These are phyloP conservation scores for Acanthiza pusilla DNA, from an alignment of 2,797 vertebrate genomes.

Conservation along the genomic window DNA sequence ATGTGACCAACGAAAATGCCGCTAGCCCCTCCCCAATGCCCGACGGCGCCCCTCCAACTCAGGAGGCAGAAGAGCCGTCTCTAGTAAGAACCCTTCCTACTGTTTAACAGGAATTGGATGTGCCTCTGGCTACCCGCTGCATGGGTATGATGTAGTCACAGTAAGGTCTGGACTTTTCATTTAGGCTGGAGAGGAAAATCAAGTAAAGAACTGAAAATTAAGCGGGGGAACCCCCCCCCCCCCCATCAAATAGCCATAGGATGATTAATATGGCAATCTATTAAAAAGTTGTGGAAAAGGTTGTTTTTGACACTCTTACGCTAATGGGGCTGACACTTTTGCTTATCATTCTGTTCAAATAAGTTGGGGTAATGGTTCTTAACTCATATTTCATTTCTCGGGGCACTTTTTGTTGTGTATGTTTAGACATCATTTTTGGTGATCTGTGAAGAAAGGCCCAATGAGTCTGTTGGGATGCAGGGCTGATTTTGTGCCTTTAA, in stretches of 20 bases:
- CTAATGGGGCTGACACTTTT: neutral
- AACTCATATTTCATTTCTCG: neutral
- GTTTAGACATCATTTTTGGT: neutral
- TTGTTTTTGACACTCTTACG: neutral
- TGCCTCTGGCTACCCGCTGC: slow-evolving; percentile 72
- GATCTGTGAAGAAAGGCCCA: neutral
- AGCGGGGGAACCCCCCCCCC: rapidly evolving
- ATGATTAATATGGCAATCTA: neutral
- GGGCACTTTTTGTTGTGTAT: neutral
- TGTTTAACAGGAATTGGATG: slow-evolving; percentile 74
- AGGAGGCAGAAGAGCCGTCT: slow-evolving; percentile 97
- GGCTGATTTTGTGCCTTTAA: neutral
- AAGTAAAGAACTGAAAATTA: neutral
- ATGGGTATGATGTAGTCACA: slow-evolving; percentile 75
- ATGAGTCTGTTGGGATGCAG: neutral
- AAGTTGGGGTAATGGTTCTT: neutral
- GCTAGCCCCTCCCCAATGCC: slow-evolving; percentile 92
- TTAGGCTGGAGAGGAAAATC: slow-evolving; percentile 54
- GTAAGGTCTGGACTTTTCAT: slow-evolving; percentile 70
- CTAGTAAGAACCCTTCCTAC: slow-evolving; percentile 89
- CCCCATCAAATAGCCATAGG: neutral
- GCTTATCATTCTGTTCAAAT: neutral
- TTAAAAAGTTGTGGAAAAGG: slow-evolving; percentile 17
- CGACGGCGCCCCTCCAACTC: slow-evolving; percentile 88
- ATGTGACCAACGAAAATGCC: slow-evolving; percentile 97